These are phyloP conservation scores for Serinus canaria DNA, from an alignment of 2,113 vertebrate species.

Conservation along the genomic window DNA sequence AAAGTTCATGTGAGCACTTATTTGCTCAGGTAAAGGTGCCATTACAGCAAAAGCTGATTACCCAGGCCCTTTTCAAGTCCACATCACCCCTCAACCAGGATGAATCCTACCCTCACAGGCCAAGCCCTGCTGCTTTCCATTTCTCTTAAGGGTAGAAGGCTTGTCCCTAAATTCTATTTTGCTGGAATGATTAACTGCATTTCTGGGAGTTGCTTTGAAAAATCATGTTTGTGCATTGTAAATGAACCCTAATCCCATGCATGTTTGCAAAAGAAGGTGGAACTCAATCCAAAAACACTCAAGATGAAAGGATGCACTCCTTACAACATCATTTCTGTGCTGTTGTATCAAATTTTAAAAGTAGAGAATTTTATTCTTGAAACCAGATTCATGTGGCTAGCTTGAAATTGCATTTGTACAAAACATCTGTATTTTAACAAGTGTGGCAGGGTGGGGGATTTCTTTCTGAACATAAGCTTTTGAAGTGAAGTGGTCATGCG, in stretches of 20 bases:
- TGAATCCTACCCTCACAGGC: background rate
- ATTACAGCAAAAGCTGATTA: background rate
- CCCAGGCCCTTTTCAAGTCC: background rate
- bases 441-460: background rate
- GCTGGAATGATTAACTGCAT: background rate
- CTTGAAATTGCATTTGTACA: background rate
- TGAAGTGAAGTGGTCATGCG: background rate
- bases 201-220: background rate
- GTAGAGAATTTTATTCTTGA: background rate
- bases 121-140: background rate
- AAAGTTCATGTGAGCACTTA: background rate
- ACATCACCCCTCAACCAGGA: background rate
- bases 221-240: background rate
- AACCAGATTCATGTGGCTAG: background rate
- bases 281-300: background rate
- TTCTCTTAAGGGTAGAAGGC: background rate
- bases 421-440: background rate
- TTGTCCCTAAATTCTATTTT: background rate
- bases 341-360: background rate
- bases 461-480: slow-evolving; percentile 1
- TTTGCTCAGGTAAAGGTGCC: background rate
- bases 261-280: background rate
- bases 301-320: background rate
- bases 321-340: background rate
- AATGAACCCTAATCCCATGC: background rate